phyloP scores from a whole-genome alignment of 2,888 invertebrate genomes.

The Lamellibrachia satsuma region DNA sequence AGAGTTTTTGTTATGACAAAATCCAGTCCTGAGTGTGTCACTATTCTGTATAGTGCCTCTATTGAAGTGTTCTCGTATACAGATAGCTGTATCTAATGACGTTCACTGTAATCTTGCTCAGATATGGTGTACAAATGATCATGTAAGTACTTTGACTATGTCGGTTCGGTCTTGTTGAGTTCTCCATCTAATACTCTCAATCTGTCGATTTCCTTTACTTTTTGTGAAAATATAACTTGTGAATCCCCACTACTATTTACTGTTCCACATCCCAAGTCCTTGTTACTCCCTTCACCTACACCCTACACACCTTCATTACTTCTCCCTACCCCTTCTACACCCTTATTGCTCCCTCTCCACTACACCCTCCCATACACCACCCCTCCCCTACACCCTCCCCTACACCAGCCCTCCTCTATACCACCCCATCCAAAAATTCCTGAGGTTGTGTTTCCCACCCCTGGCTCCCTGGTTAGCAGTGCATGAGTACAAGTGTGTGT shows the following conservation, averaged over 20 bases:
- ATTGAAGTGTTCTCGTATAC: background rate
- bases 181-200: background rate
- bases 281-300: too few species aligned
- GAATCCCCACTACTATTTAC: too few species aligned
- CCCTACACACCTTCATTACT: background rate
- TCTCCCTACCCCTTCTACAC: background rate
- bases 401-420: background rate
- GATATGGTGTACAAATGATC: slow-evolving; percentile 4
- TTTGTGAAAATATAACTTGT: background rate
- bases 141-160: background rate
- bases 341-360: background rate
- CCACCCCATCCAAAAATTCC: background rate
- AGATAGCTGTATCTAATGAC: background rate
- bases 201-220: background rate
- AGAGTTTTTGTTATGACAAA: background rate
- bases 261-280: too few species aligned
- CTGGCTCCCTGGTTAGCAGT: background rate
- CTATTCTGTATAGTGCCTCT: background rate
- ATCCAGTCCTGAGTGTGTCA: background rate
- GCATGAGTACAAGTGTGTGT: too few species aligned
- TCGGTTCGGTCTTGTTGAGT: background rate
- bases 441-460: background rate
- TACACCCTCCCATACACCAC: too few species aligned
- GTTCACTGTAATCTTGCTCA: background rate
- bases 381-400: background rate